Conservation (phyloP, 2,888 invertebrate species). For the Cheilosia urbana region DNA sequence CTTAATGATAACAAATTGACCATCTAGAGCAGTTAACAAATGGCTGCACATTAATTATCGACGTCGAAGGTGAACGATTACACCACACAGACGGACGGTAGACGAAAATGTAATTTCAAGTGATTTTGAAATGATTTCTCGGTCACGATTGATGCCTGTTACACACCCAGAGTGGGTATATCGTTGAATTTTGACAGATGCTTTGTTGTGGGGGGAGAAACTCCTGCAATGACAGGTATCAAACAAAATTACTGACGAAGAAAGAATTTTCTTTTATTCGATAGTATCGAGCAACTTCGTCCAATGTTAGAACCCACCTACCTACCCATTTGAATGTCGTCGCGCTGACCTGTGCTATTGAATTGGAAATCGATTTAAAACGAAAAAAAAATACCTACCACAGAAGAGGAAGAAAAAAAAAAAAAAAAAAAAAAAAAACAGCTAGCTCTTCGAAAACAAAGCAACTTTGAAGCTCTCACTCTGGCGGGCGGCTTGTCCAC, state of each 20-base stretch:
- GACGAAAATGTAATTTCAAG: slow-evolving; percentile 45
- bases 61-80: slow-evolving; percentile 72
- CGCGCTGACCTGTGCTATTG: slow-evolving; percentile 55
- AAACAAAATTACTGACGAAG: slow-evolving; percentile 42
- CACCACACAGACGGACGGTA: slow-evolving; percentile 58
- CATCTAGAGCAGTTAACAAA: slow-evolving; percentile 64
- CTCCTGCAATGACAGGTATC: slow-evolving; percentile 64
- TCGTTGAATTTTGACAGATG: slow-evolving; percentile 71
- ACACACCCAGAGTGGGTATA: neutral
- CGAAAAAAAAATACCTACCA: slow-evolving; percentile 17
- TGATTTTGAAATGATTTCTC: slow-evolving; percentile 59
- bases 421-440: slow-evolving; percentile 29
- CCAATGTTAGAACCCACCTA: slow-evolving; percentile 37
- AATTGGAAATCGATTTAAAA: slow-evolving; percentile 72
- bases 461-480: slow-evolving; percentile 53
- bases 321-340: slow-evolving; percentile 39
- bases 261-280: slow-evolving; percentile 41
- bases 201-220: slow-evolving; percentile 46
- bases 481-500: slow-evolving; percentile 26
- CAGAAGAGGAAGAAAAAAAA: slow-evolving; percentile 5
- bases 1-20: slow-evolving; percentile 75
- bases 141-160: slow-evolving; percentile 29
- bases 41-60: slow-evolving; percentile 67
- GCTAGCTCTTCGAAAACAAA: slow-evolving; percentile 43
- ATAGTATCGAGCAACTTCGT: slow-evolving; percentile 31